These are phyloP conservation scores for Drosophila mimica DNA, from an alignment of 2,888 invertebrate species.

Conservation along the genomic window DNA sequence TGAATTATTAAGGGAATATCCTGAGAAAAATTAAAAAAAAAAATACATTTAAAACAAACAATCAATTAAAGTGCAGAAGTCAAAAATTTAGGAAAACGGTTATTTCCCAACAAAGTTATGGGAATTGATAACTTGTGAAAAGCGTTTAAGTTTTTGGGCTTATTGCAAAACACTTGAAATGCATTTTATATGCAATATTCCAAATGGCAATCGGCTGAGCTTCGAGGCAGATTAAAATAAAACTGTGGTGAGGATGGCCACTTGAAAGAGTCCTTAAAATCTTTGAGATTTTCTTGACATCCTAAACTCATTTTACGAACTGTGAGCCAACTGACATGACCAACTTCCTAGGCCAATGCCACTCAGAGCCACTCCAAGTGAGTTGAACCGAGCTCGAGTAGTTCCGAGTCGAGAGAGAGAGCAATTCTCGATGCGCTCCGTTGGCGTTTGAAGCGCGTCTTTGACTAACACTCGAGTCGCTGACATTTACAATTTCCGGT, in stretches of 20 bases:
- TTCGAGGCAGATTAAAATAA: neutral
- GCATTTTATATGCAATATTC: neutral
- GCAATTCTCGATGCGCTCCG: conserved; percentile 7
- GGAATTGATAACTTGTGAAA: neutral
- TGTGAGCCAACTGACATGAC: neutral
- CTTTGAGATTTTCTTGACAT: neutral
- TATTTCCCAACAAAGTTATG: neutral
- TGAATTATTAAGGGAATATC: neutral
- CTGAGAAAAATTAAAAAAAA: neutral
- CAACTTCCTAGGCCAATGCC: conserved; percentile 6
- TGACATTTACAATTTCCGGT: conserved; percentile 4
- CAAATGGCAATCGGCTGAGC: conserved; percentile 1
- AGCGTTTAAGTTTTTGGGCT: neutral
- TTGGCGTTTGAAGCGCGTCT: conserved; percentile 7
- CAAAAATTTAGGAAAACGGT: neutral
- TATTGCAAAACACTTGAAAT: neutral
- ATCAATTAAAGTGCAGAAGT: neutral
- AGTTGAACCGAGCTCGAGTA: conserved; percentile 7
- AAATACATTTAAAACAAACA: neutral
- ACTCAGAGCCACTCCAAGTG: conserved; percentile 4
- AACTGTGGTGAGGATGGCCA: conserved; percentile 2
- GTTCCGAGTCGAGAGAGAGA: neutral
- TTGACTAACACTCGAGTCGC: conserved; percentile 14
- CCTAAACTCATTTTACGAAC: conserved; percentile 1
- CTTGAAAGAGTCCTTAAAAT: conserved; percentile 2